Evolutionary conservation across 2,797 vertebrate species (phyloP), one percentile per base, ranked within the genome.

Genomic region (Cottoperca gobio): DNA sequence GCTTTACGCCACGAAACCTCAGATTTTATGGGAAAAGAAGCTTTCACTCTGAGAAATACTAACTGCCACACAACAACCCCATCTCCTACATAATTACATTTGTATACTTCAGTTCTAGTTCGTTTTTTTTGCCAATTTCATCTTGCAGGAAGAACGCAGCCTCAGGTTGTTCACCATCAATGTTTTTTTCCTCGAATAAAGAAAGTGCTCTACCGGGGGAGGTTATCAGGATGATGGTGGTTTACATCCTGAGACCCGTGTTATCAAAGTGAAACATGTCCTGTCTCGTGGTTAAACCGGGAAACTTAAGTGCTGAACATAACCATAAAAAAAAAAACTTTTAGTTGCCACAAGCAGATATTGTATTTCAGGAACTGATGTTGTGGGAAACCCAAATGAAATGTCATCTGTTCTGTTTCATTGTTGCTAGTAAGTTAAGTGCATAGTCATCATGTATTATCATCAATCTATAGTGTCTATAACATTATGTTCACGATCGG

Each of bases 41-140:
- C 55, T 53, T 19, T 54, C 23, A 54, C 40, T 64, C 5, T 59
- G 17, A 65, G 17, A 49, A 28, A 45, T 33, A 49, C 54, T 35
- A 13, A 4, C 12, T 10, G 14, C 48, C 19, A 10, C 28, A 8
- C 21, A 24, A 21, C n/a, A 42, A 54, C 40, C 2, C 2, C 1
- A 17, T 50, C 54, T 28, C 8, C 13, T n/a, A 14, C 2, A 50
- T 6, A 45, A 39, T 17, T 7, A 13, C 8, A 6, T 11, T 33
- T 33, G 21, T 19, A 59, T 19, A 45, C 9, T 1, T 2, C 31
- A 33, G 31, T 6, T 33, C 39, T 5, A 9, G 2, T 59, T 28
- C 39, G 21, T 24, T 28, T 58, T 52, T 24, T 28, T 58, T 52
- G 14, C 21, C 26, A 33, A 24, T 70, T 33, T 21, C 5, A 3